These are phyloP conservation scores for Synanthedon vespiformis DNA, from an alignment of 2,888 invertebrate genomes.

Conservation along the genomic window DNA sequence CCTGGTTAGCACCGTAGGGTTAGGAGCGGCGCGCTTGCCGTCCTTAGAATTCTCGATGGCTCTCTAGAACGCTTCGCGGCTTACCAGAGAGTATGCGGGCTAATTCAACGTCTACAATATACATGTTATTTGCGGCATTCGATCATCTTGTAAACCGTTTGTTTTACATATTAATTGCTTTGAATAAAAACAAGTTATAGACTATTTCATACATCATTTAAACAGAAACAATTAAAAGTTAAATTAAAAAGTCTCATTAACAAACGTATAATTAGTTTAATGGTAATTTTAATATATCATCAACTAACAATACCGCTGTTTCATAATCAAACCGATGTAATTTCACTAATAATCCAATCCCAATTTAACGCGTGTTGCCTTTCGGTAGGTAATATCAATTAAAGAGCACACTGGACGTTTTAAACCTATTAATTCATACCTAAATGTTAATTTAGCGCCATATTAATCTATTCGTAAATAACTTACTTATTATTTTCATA, in stretches of 20 bases:
- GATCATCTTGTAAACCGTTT: slow-evolving; percentile 6
- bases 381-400: slow-evolving; percentile 12
- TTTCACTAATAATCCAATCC: slow-evolving; percentile 4
- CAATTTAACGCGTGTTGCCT: slow-evolving; percentile 4
- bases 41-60: slow-evolving; percentile 38
- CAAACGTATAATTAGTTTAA: background rate
- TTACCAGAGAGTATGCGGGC: slow-evolving; percentile 30
- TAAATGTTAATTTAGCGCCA: slow-evolving; percentile 32
- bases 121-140: slow-evolving; percentile 34
- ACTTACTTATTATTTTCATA: slow-evolving; percentile 45
- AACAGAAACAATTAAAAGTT: background rate
- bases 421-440: slow-evolving; percentile 25
- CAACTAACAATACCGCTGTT: background rate
- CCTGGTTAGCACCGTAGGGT: slow-evolving; percentile 16
- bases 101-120: slow-evolving; percentile 17
- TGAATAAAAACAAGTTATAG: too few species aligned
- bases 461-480: slow-evolving; percentile 37
- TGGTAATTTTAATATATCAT: background rate
- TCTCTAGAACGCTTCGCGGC: slow-evolving; percentile 32
- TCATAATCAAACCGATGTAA: slow-evolving; percentile 1
- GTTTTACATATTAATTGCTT: background rate
- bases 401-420: slow-evolving; percentile 10
- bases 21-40: slow-evolving; percentile 30
- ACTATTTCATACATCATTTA: too few species aligned
- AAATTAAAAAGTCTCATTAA: background rate